These are phyloP conservation scores for Phrynosoma platyrhinos DNA, from an alignment of 2,113 vertebrate species.

Conservation along the genomic window DNA sequence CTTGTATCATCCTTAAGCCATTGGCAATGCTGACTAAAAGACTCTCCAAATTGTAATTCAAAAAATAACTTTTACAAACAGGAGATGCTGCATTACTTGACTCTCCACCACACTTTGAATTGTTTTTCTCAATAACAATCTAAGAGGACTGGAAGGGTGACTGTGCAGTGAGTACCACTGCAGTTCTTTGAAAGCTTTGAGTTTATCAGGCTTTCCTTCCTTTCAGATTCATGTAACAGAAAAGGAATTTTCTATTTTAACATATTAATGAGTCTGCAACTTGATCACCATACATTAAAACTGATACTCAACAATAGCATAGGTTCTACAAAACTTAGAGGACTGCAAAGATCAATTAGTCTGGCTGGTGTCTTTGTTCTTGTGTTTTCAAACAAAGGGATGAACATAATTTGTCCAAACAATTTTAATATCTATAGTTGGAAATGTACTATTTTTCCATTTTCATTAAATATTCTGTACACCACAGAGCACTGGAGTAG, in stretches of 20 bases:
- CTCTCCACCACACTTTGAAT: neutral
- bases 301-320: neutral
- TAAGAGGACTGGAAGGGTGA: neutral
- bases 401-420: neutral
- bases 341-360: neutral
- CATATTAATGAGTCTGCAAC: neutral
- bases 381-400: neutral
- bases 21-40: too few species aligned
- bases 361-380: neutral
- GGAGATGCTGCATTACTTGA: neutral
- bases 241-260: neutral
- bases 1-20: neutral
- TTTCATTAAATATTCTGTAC: neutral
- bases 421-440: neutral
- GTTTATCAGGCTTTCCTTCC: too few species aligned
- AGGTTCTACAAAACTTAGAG: neutral
- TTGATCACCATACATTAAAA: neutral
- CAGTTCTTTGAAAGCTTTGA: too few species aligned
- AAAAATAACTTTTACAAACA: too few species aligned
- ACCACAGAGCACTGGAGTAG: neutral
- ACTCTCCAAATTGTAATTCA: too few species aligned
- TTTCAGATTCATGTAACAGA: neutral
- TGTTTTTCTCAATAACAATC: neutral
- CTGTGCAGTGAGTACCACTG: too few species aligned
- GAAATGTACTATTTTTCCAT: neutral